phyloP scores from a whole-genome alignment of 2,113 vertebrate genomes.

The Hassar affinis region DNA sequence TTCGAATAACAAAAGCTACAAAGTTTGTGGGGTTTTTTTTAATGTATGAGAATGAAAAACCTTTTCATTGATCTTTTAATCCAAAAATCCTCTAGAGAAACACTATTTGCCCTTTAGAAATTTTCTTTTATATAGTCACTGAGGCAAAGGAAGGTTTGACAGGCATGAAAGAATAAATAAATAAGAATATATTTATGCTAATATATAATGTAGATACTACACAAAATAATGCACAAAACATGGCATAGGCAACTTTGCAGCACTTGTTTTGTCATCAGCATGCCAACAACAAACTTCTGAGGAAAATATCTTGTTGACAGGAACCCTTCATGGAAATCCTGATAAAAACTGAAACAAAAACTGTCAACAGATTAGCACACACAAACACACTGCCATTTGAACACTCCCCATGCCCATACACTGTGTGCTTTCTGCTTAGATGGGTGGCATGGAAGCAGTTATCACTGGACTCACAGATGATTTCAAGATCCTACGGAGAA shows the following conservation, averaged over 20 bases:
- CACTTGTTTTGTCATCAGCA: neutral
- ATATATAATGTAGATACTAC: neutral
- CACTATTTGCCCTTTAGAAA: neutral
- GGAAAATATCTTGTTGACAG: conserved; percentile 5
- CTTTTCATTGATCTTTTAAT: too few species aligned
- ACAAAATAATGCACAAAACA: neutral
- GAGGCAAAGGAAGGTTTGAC: too few species aligned
- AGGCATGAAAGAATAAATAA: neutral
- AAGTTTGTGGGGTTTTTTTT: neutral
- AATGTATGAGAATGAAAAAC: neutral
- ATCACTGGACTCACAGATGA: conserved; percentile 96
- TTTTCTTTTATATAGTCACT: neutral
- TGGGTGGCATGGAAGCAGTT: conserved; percentile 98
- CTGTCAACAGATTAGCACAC: conserved; percentile 12
- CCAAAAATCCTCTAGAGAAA: neutral
- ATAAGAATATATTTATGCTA: neutral
- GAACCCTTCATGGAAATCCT: conserved; percentile 11
- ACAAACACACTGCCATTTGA: neutral
- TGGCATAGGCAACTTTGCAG: neutral
- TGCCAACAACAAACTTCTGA: too few species aligned
- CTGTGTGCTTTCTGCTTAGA: conserved; percentile 68
- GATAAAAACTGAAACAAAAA: conserved; percentile 19
- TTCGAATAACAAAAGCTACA: neutral
- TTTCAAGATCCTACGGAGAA: conserved; percentile 87
- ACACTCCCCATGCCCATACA: neutral